phyloP scores from a whole-genome alignment of 2,888 invertebrate species.

The Octodonta nipae region DNA sequence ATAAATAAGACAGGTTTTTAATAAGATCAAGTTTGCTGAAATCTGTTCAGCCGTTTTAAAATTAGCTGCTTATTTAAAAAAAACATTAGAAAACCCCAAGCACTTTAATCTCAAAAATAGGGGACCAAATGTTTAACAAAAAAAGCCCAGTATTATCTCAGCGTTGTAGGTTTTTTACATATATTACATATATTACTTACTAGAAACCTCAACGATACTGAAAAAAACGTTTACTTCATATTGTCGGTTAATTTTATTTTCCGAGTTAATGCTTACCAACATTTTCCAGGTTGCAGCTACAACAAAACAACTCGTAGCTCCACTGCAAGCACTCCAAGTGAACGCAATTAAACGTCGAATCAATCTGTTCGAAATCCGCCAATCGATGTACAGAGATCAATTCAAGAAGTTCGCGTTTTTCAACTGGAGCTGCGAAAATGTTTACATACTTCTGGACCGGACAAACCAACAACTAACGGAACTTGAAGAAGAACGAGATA shows the following conservation, averaged over 20 bases:
- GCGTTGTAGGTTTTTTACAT: too few species aligned
- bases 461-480: constrained; percentile 49
- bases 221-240: background rate
- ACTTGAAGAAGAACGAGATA: constrained; percentile 55
- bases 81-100: too few species aligned
- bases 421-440: constrained; percentile 49
- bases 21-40: too few species aligned
- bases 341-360: constrained; percentile 74
- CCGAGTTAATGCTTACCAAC: background rate
- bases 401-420: constrained; percentile 50
- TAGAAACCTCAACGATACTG: background rate
- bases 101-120: too few species aligned
- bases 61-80: too few species aligned
- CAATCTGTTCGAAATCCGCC: constrained; percentile 63
- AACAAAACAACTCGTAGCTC: constrained; percentile 74
- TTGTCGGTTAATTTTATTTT: constrained; percentile 2
- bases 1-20: too few species aligned
- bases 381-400: constrained; percentile 60
- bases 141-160: too few species aligned
- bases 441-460: constrained; percentile 57
- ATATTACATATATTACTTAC: too few species aligned
- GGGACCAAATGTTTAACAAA: too few species aligned
- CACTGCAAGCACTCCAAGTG: constrained; percentile 78
- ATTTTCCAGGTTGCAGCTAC: constrained; percentile 47
- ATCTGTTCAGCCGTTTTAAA: too few species aligned